Evolutionary conservation across 2,113 vertebrate species (phyloP), one percentile per base, ranked within the genome.

Genomic region (Laterallus jamaicensis): DNA sequence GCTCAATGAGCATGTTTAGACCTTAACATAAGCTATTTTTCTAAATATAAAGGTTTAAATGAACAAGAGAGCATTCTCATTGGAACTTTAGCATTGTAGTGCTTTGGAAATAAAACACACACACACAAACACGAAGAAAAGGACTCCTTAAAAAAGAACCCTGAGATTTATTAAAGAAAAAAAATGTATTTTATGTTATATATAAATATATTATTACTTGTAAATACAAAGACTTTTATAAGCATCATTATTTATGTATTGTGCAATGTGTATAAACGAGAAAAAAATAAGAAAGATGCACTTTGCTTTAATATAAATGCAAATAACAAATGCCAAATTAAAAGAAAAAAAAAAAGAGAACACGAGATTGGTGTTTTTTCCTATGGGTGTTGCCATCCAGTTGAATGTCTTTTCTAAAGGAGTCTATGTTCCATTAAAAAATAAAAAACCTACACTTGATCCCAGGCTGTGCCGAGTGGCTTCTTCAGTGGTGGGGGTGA

Each of bases 131-230:
- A 47, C 44, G 44, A 44, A 54, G 97, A 96, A 96, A 98, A 86
- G 93, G 98, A 99, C 98, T 98, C 98, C 98, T 98, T 97, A 97
- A 98, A 97, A 97, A 97, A 97, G 44, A 96, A 85, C 86, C 98
- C 98, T 98, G 98, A 99, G 98, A 99, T 99, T 99, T 99, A 99
- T 99, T 99, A 99, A 98, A 98, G 97, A 98, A 98, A 97, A 97
- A 97, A 98, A 99, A 98, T 99, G 99, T 99, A 99, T 99, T 99
- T 99, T 99, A 99, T 99, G 99, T 99, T 99, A 99, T 99, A 99
- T 99, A 99, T 99, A 99, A 99, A 99, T 99, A 99, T 99, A 99
- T 99, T 99, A 99, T 99, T 99, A 99, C 99, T 99, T 99, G 99
- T 99, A 99, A 99, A 99, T 99, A 99, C 95, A 99, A 99, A 99